phyloP scores from a whole-genome alignment of 2,113 vertebrate genomes.

The Phoxinus phoxinus region DNA sequence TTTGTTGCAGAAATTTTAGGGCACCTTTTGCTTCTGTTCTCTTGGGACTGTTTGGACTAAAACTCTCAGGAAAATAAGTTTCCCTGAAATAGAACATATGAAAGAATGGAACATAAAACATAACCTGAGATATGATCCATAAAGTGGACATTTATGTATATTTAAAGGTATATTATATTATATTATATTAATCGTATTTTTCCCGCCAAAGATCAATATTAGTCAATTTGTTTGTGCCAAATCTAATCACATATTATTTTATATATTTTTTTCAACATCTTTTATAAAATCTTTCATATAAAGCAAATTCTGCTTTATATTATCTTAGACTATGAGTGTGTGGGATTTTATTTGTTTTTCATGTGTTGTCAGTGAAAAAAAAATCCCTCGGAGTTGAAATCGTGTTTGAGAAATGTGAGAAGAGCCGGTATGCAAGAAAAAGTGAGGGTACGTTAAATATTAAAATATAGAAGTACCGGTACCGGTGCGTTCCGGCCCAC shows the following conservation, averaged over 20 bases:
- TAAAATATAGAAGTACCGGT: no score
- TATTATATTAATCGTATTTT: no score
- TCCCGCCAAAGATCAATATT: no score
- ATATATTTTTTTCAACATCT: background rate
- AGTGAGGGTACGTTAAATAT: no score
- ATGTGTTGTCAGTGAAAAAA: no score
- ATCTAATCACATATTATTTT: no score
- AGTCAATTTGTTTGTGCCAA: background rate
- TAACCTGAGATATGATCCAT: background rate
- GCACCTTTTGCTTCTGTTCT: conserved; percentile 13
- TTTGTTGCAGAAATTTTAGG: conserved; percentile 51
- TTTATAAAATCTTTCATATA: no score
- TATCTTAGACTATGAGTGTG: background rate
- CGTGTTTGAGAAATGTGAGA: no score
- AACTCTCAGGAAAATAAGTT: background rate
- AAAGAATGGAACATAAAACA: background rate
- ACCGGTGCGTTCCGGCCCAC: no score
- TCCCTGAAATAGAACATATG: background rate
- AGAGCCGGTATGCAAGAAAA: no score
- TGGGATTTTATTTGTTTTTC: no score
- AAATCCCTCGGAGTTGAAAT: no score
- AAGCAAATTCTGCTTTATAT: background rate
- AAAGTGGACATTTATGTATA: background rate
- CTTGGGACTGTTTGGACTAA: conserved; percentile 20
- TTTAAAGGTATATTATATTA: background rate